These are phyloP conservation scores for Linepithema humile DNA, from an alignment of 1,140 invertebrate genomes.

Conservation along the genomic window DNA sequence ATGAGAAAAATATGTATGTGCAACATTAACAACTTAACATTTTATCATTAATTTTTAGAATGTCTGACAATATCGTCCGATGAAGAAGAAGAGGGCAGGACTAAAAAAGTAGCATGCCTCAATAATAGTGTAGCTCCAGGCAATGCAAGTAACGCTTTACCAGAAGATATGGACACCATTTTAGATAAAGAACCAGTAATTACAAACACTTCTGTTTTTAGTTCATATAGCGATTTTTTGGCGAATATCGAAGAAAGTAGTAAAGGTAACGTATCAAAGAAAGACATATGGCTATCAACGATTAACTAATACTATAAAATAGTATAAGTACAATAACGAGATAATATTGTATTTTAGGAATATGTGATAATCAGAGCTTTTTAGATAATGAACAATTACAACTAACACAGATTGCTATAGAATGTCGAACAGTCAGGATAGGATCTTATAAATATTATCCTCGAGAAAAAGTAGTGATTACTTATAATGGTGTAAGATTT, in stretches of 20 bases:
- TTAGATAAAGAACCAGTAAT: slow-evolving; percentile 85
- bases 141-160: slow-evolving; percentile 47
- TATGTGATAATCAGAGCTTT: slow-evolving; percentile 67
- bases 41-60: slow-evolving; percentile 67
- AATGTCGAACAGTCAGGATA: slow-evolving; percentile 91
- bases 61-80: slow-evolving; percentile 83
- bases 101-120: slow-evolving; percentile 35
- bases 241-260: slow-evolving; percentile 62
- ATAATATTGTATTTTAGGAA: slow-evolving; percentile 64
- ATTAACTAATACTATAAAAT: neutral
- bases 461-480: slow-evolving; percentile 88
- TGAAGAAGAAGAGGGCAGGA: slow-evolving; percentile 78
- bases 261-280: slow-evolving; percentile 49
- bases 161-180: slow-evolving; percentile 75
- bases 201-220: slow-evolving; percentile 76
- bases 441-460: slow-evolving; percentile 91
- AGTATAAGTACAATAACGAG: neutral
- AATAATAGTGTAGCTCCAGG: slow-evolving; percentile 48
- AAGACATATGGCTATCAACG: neutral
- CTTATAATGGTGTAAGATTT: slow-evolving; percentile 87
- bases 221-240: slow-evolving; percentile 45
- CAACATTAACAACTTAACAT: slow-evolving; percentile 20
- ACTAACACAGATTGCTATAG: slow-evolving; percentile 82
- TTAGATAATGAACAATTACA: slow-evolving; percentile 60
- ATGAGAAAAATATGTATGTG: neutral